These are phyloP conservation scores for Panagrolaimus sp. DNA, from an alignment of 1,140 invertebrate genomes.

Conservation along the genomic window DNA sequence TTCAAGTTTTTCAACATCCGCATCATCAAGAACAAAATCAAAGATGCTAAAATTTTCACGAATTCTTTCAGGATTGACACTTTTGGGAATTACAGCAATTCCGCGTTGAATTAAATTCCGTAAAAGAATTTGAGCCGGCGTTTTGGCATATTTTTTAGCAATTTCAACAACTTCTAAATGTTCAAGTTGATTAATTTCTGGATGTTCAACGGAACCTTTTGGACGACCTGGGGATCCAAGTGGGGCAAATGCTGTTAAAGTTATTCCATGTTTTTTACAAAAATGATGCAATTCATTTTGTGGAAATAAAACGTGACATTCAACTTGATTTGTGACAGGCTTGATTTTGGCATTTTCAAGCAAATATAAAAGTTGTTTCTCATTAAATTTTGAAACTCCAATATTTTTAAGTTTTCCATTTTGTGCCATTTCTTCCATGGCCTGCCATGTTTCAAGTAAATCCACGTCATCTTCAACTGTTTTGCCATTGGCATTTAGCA, in stretches of 20 bases:
- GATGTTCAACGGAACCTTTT: not conserved
- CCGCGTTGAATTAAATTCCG: slow-evolving; percentile 58
- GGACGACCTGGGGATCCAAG: slow-evolving; percentile 67
- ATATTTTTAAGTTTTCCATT: slow-evolving; percentile 72
- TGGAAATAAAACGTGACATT: slow-evolving; percentile 77
- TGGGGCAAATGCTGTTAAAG: slow-evolving; percentile 74
- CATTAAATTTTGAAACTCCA: slow-evolving; percentile 84
- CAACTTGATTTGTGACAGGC: slow-evolving; percentile 76
- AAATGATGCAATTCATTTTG: slow-evolving; percentile 72
- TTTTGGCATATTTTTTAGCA: slow-evolving; percentile 63
- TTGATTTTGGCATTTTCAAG: slow-evolving; percentile 69
- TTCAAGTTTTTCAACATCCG: slow-evolving; percentile 17
- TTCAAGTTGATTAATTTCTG: slow-evolving; percentile 23
- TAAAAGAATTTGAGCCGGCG: slow-evolving; percentile 65
- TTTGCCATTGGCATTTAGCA: slow-evolving; percentile 53
- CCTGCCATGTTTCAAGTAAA: slow-evolving; percentile 81
- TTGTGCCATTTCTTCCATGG: slow-evolving; percentile 72
- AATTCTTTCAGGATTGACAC: slow-evolving; percentile 27
- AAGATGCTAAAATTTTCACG: slow-evolving; percentile 62
- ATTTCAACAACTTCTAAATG: slow-evolving; percentile 4
- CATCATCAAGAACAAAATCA: slow-evolving; percentile 30
- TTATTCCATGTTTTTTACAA: slow-evolving; percentile 68
- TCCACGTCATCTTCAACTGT: slow-evolving; percentile 68
- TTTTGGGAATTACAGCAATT: slow-evolving; percentile 60
- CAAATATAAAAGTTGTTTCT: slow-evolving; percentile 71